Evolutionary conservation across 2,113 vertebrate genomes (phyloP), one percentile per base, ranked within the genome.

Genomic region (Poicephalus gulielmi): DNA sequence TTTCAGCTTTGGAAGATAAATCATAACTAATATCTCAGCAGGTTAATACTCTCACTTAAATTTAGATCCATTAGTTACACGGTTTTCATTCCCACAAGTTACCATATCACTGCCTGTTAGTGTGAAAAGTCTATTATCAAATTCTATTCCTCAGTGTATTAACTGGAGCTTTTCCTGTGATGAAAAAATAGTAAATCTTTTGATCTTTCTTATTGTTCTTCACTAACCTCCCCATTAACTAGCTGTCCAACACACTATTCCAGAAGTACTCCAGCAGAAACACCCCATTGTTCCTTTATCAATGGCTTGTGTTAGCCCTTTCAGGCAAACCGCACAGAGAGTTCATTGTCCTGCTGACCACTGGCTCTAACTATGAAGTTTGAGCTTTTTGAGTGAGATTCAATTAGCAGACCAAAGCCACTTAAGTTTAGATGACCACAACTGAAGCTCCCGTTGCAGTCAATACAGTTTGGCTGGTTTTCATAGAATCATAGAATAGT

Each of bases 261-360:
- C 59, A 87, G 35, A 78, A 86, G 55, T 18, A 87, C 43, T 78
- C 77, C 60, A 63, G 55, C 73, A 86, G 55, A 91, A 92, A 71
- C 5, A 70, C 60, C 4, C 73, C 37, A 46, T 43, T 96, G 92
- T 91, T 92, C 49, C 47, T n/a, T 1, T 25, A 41, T 53, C 74
- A 86, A 83, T 19, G 22, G 41, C 57, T 50, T 67, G 50, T 64
- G 55, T 62, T n/a, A 70, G 68, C 24, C 46, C 60, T 91, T 89
- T 53, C 81, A 86, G 60, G 37, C 69, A 75, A 86, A 78, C 8
- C 5, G 20, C 50, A 91, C 73, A 91, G 81, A 17, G 28, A 74
- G 43, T 46, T 89, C 81, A 81, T 89, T 91, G 81, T 96, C 69
- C 46, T 75, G 49, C 44, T 77, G 77, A 88, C 60, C 84, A 89